These are phyloP conservation scores for Drosophila bocqueti DNA, from an alignment of 1,140 invertebrate genomes.

Conservation along the genomic window DNA sequence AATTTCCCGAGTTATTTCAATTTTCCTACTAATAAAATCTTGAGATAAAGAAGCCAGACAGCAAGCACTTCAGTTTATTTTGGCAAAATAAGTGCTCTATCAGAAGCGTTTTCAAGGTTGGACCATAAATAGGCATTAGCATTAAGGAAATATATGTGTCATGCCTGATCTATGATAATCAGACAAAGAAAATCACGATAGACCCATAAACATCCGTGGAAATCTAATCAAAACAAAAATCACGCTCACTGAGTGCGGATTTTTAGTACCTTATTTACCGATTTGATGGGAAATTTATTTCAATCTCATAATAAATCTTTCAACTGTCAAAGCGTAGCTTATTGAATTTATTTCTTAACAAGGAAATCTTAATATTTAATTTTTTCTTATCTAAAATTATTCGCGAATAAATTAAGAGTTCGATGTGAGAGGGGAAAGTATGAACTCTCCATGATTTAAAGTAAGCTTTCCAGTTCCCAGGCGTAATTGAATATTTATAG, in stretches of 20 bases:
- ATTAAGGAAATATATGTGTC: conserved; percentile 15
- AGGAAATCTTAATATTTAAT: conserved; percentile 34
- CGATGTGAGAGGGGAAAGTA: conserved; percentile 52
- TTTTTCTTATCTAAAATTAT: conserved; percentile 63
- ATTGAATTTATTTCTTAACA: conserved; percentile 40
- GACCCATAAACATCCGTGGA: conserved; percentile 1
- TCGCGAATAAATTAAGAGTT: conserved; percentile 57
- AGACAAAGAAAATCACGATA: conserved; percentile 39
- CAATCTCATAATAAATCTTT: conserved; percentile 32
- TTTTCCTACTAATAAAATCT: background rate
- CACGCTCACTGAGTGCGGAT: background rate
- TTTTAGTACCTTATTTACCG: conserved; percentile 4
- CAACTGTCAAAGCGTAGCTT: conserved; percentile 30
- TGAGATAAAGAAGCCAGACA: conserved; percentile 23
- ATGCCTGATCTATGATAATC: conserved; percentile 2
- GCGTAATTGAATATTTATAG: conserved; percentile 67
- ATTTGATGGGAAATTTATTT: conserved; percentile 11
- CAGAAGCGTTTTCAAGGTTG: conserved; percentile 24
- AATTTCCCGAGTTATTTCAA: background rate
- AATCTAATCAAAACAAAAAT: conserved; percentile 41
- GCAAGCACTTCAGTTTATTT: conserved; percentile 27
- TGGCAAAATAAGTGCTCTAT: conserved; percentile 15
- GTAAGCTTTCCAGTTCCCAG: conserved; percentile 47
- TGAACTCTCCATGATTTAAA: conserved; percentile 6
- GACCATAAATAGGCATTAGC: conserved; percentile 38